phyloP scores from a whole-genome alignment of 1,140 invertebrate genomes.

The Platorchestia sp. region DNA sequence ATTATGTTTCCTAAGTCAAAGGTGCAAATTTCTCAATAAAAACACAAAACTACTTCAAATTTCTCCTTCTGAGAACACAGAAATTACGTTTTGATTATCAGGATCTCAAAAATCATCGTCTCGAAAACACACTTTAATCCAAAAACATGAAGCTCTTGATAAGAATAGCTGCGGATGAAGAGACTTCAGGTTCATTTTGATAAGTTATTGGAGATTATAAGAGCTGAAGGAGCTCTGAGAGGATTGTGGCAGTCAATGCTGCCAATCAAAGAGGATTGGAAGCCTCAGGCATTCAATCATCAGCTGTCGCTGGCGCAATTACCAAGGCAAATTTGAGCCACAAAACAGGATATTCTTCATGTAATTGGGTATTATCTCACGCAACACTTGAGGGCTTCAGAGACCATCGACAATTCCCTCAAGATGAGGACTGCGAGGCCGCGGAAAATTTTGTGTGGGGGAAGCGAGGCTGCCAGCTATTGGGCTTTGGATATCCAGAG shows the following conservation, averaged over 20 bases:
- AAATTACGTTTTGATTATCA: neutral
- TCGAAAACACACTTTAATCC: neutral
- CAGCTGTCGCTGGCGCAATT: constrained; percentile 3
- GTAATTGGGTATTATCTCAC: constrained; percentile 15
- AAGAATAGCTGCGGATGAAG: neutral
- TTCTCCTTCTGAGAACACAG: neutral
- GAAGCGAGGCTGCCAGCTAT: neutral
- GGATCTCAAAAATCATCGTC: neutral
- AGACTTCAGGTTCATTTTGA: neutral
- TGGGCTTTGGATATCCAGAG: neutral
- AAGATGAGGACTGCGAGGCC: neutral
- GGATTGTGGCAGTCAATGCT: neutral
- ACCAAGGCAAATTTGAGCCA: constrained; percentile 34
- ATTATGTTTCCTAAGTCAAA: too few species aligned
- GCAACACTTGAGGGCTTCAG: neutral
- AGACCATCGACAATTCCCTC: neutral
- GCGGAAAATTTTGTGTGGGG: neutral
- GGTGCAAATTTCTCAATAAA: neutral
- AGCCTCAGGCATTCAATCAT: constrained; percentile 40
- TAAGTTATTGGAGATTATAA: neutral
- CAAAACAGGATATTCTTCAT: constrained; percentile 29
- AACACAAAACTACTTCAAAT: neutral
- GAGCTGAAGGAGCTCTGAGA: neutral
- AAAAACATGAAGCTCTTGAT: neutral
- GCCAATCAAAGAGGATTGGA: neutral